A percentile compares a stretch with the other conserved stretches of the same genome.
phyloP scores from a whole-genome alignment of 2,888 invertebrate species.

The Drosophila neotestacea region DNA sequence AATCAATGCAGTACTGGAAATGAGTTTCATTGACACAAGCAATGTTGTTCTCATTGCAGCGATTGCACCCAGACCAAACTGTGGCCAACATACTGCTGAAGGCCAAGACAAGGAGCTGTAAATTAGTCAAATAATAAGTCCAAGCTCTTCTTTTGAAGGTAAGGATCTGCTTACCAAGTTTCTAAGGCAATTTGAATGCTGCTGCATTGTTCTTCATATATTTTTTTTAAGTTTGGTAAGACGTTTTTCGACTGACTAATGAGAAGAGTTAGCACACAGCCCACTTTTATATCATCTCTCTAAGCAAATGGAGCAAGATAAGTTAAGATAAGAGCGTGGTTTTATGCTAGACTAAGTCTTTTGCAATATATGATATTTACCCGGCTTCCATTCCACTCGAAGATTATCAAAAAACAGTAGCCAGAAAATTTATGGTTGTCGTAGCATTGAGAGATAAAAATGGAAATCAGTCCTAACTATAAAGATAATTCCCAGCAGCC shows the following conservation, averaged over 20 bases:
- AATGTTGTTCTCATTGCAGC: slow-evolving; percentile 61
- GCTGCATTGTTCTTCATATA: slow-evolving; percentile 42
- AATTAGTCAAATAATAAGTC: neutral
- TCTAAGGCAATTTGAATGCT: slow-evolving; percentile 20
- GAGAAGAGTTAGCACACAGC: slow-evolving; percentile 8
- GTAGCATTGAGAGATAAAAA: slow-evolving; percentile 70
- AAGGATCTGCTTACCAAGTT: slow-evolving; percentile 45
- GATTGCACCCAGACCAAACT: slow-evolving; percentile 51
- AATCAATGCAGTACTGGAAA: slow-evolving; percentile 60
- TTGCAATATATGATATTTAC: slow-evolving; percentile 21
- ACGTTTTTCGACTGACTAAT: slow-evolving; percentile 44
- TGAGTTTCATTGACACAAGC: slow-evolving; percentile 72
- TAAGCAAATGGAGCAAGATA: neutral
- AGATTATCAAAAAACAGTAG: slow-evolving; percentile 46
- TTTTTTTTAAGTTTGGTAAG: slow-evolving; percentile 8
- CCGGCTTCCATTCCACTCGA: slow-evolving; percentile 7
- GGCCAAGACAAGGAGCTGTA: slow-evolving; percentile 36
- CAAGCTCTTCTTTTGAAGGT: no score
- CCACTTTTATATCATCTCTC: slow-evolving; percentile 57
- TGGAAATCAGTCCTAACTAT: slow-evolving; percentile 14
- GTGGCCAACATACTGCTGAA: slow-evolving; percentile 23
- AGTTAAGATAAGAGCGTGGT: slow-evolving; percentile 30
- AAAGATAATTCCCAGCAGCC: slow-evolving; percentile 56
- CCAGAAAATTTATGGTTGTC: slow-evolving; percentile 46
- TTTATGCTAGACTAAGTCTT: slow-evolving; percentile 44